Evolutionary conservation across 2,113 vertebrate species (phyloP).

Genomic region (Lepisosteus oculatus): DNA sequence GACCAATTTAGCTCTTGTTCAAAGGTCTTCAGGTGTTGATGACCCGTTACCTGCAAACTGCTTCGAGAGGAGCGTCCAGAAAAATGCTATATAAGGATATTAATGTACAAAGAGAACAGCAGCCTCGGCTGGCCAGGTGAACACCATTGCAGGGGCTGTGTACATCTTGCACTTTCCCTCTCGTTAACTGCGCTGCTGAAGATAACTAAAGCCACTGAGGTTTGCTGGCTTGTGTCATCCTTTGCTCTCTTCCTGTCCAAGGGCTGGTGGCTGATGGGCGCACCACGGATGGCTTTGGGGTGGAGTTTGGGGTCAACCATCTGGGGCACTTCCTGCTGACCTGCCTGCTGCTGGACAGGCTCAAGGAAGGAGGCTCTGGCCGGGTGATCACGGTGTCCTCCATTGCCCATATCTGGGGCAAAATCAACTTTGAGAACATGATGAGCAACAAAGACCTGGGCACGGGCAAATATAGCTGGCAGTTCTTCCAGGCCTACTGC

Average conservation of each 20-base stretch:
- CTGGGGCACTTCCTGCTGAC: constrained; percentile 67
- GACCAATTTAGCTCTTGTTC: no score
- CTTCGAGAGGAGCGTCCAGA: no score
- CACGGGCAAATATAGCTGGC: constrained; percentile 52
- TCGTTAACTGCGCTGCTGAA: no score
- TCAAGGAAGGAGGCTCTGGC: constrained; percentile 64
- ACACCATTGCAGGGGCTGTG: no score
- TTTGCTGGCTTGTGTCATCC: no score
- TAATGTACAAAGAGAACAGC: no score
- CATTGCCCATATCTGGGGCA: constrained; percentile 64
- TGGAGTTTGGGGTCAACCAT: constrained; percentile 82
- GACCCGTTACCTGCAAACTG: no score
- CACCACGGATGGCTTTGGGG: constrained; percentile 71
- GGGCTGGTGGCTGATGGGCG: constrained; percentile 70
- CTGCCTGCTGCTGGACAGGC: constrained; percentile 69
- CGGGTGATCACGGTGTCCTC: constrained; percentile 79
- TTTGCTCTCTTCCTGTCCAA: constrained; percentile 29
- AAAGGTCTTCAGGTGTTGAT: no score
- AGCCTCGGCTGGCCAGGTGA: no score
- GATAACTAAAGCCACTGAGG: no score
- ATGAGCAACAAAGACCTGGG: constrained; percentile 48
- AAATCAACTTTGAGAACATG: constrained; percentile 60
- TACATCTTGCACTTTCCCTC: no score
- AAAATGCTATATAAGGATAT: no score
- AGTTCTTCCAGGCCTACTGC: constrained; percentile 73